Conservation (phyloP, 2,113 vertebrate genomes). For the Myiozetetes cayanensis region DNA sequence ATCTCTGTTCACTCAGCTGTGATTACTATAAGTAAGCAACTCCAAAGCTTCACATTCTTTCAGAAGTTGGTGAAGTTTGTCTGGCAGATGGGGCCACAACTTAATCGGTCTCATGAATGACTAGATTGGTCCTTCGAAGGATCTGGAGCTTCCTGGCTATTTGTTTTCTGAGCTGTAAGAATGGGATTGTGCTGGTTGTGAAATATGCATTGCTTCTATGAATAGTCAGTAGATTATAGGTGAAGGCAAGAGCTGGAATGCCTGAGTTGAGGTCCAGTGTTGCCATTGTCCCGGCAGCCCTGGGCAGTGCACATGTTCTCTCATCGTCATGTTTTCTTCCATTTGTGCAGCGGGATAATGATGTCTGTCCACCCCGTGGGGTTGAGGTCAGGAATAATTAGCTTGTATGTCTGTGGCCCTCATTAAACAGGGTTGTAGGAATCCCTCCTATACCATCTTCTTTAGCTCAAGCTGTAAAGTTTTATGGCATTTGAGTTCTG, state of each 20-base stretch:
- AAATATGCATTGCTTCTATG: neutral
- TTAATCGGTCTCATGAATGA: neutral
- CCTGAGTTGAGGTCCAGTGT: neutral
- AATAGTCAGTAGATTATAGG: conserved; percentile 13
- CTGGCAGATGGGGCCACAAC: neutral
- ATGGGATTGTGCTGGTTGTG: neutral
- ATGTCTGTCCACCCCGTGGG: neutral
- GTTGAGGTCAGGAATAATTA: neutral
- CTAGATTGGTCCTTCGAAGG: neutral
- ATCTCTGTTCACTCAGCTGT: neutral
- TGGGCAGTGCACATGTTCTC: neutral
- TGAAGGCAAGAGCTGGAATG: neutral
- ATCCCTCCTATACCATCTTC: neutral
- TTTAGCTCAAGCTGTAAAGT: neutral
- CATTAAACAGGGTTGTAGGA: neutral
- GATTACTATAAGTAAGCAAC: neutral
- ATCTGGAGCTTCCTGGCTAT: neutral
- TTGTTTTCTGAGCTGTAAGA: neutral
- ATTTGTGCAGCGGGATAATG: neutral
- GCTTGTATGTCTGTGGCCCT: neutral
- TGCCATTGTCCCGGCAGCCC: neutral
- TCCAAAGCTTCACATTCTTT: neutral
- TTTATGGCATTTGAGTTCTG: neutral
- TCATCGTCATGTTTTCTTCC: neutral
- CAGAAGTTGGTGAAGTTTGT: neutral